A percentile compares a stretch with the other conserved stretches of the same genome.
phyloP scores from a whole-genome alignment of 2,797 vertebrate genomes.

The Helarctos malayanus region DNA sequence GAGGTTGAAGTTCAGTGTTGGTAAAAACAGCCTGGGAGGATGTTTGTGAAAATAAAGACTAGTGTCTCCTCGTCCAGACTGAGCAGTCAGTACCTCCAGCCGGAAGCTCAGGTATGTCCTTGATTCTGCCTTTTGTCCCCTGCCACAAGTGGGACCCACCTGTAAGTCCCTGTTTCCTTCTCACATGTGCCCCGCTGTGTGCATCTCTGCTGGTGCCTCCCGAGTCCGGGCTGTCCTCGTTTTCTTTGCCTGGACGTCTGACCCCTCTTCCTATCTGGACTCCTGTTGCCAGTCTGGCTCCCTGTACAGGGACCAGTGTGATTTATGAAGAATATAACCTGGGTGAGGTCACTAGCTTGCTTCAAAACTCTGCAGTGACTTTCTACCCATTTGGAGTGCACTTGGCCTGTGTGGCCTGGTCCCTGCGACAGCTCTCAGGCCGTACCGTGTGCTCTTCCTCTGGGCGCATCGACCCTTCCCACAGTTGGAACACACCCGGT shows the following conservation, averaged over 20 bases:
- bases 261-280: not conserved
- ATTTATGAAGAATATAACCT: not conserved
- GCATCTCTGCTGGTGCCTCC: not conserved
- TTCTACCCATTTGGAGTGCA: accelerated
- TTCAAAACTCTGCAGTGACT: not conserved
- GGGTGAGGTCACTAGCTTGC: not conserved
- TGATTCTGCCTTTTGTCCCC: not conserved
- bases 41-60: not conserved
- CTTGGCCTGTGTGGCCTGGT: not conserved
- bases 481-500: not conserved
- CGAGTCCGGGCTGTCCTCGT: not conserved
- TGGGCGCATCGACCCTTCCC: accelerated
- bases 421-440: accelerated
- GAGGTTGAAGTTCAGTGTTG: not conserved
- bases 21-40: not conserved
- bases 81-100: not conserved
- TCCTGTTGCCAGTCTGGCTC: not conserved
- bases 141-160: not conserved
- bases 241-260: not conserved
- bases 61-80: accelerated
- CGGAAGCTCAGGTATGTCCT: not conserved
- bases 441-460: accelerated
- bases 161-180: not conserved
- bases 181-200: not conserved
- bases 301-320: not conserved